A percentile compares a stretch with the other conserved stretches of the same genome.
These are phyloP conservation scores for Napeogenes sylphis DNA, from an alignment of 2,888 invertebrate genomes.

Conservation along the genomic window DNA sequence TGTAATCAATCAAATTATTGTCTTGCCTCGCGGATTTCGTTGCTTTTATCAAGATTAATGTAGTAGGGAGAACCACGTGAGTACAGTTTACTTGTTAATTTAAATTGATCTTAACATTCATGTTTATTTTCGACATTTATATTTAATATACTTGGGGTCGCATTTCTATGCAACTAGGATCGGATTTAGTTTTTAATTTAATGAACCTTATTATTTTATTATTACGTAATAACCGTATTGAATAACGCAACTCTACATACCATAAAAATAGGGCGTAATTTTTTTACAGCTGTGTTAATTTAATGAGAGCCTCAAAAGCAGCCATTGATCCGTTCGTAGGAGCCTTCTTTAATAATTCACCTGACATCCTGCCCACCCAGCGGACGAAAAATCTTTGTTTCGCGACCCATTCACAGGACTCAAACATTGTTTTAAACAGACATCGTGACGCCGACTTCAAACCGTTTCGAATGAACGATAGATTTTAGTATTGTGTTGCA, in stretches of 20 bases:
- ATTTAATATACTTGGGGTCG: too few species aligned
- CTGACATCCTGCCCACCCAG: slow-evolving; percentile 61
- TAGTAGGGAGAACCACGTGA: slow-evolving; percentile 17
- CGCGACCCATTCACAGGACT: slow-evolving; percentile 67
- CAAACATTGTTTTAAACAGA: slow-evolving; percentile 76
- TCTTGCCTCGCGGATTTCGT: slow-evolving; percentile 19
- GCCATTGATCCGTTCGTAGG: slow-evolving; percentile 34
- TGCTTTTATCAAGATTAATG: slow-evolving; percentile 38
- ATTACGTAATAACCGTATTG: not conserved
- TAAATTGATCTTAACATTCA: too few species aligned
- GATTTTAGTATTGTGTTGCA: slow-evolving; percentile 54
- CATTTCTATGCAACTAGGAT: too few species aligned
- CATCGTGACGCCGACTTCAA: slow-evolving; percentile 64
- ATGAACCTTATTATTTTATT: not conserved
- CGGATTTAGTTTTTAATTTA: too few species aligned
- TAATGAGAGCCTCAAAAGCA: slow-evolving; percentile 20
- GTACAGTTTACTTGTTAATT: not conserved
- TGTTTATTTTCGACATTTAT: too few species aligned
- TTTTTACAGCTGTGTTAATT: slow-evolving; percentile 16
- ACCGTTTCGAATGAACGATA: slow-evolving; percentile 41
- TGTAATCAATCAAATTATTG: slow-evolving; percentile 72
- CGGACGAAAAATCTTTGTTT: slow-evolving; percentile 61
- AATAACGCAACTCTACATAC: not conserved
- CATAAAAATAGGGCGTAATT: slow-evolving; percentile 11
- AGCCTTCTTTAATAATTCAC: slow-evolving; percentile 51